Percentiles rank a stretch among this genome's conserved stretches.
These are phyloP conservation scores for Adineta ricciae DNA, from an alignment of 2,888 invertebrate genomes.

Conservation along the genomic window DNA sequence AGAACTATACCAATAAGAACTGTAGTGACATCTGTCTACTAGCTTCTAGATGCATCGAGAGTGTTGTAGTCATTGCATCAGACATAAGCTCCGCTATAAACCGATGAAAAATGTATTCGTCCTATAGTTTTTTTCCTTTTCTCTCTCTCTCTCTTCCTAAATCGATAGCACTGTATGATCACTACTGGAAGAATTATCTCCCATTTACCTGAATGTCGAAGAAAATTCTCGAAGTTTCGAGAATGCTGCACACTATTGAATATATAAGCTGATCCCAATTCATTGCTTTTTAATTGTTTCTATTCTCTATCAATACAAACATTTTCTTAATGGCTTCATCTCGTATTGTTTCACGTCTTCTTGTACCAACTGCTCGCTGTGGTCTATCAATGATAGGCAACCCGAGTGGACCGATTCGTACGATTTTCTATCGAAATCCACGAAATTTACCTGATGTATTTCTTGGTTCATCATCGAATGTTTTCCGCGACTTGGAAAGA, in stretches of 20 bases:
- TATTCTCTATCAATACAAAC: not conserved
- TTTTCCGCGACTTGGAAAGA: slow-evolving; percentile 28
- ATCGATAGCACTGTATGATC: not conserved
- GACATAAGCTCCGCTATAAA: not conserved
- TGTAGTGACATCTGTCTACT: not conserved
- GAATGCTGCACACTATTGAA: not conserved
- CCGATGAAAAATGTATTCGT: not conserved
- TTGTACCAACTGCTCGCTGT: not conserved
- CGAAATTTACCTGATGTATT: slow-evolving; percentile 22
- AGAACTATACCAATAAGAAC: too few relatives aligned
- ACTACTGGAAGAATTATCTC: not conserved
- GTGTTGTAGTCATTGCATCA: not conserved
- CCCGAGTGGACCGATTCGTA: not conserved
- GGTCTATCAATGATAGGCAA: not conserved
- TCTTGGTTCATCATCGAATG: slow-evolving; percentile 27
- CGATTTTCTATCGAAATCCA: not conserved
- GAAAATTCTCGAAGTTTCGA: not conserved
- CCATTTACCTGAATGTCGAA: not conserved
- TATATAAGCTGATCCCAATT: not conserved
- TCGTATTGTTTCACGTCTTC: not conserved
- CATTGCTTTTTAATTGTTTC: not conserved
- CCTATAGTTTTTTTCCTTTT: too few relatives aligned
- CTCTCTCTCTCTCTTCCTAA: too few relatives aligned
- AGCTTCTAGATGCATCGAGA: not conserved
- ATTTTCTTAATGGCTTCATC: not conserved